Percentiles rank a stretch among this genome's conserved stretches.
Conservation (phyloP, 2,113 vertebrate genomes). For the Zingel zingel region DNA sequence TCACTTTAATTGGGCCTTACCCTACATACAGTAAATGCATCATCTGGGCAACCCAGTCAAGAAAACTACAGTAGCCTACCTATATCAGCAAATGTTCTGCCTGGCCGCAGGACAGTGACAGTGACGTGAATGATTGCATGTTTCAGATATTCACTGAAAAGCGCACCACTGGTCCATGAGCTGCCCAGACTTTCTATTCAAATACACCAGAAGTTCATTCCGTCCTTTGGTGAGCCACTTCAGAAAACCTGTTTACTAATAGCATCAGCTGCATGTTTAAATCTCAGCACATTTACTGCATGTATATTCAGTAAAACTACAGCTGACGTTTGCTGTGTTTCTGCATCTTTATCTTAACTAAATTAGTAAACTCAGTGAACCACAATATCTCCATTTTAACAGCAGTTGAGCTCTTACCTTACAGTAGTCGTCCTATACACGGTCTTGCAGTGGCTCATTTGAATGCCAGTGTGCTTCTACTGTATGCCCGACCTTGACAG, state of each 20-base stretch:
- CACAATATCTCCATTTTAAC: background rate
- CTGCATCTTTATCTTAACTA: background rate
- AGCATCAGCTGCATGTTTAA: background rate
- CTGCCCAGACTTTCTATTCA: background rate
- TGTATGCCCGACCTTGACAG: slow-evolving; percentile 37
- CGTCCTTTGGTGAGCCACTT: background rate
- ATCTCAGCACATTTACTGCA: background rate
- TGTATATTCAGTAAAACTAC: background rate
- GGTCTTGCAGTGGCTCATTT: slow-evolving; percentile 69
- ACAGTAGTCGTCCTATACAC: slow-evolving; percentile 47
- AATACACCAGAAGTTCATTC: background rate
- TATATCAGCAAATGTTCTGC: background rate
- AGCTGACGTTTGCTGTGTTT: background rate
- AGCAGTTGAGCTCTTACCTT: slow-evolving; percentile 61
- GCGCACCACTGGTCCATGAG: background rate
- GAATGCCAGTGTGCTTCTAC: slow-evolving; percentile 14
- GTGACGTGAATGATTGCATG: background rate
- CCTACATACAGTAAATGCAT: slow-evolving; percentile 72
- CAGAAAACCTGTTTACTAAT: background rate
- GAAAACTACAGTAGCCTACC: background rate
- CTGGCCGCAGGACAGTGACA: background rate
- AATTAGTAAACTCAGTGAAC: background rate
- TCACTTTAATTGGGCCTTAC: slow-evolving; percentile 78
- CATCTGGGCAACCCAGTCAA: slow-evolving; percentile 35
- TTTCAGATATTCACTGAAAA: background rate